Evolutionary conservation across 2,113 vertebrate species (phyloP).

Genomic region (Etia nguti): DNA sequence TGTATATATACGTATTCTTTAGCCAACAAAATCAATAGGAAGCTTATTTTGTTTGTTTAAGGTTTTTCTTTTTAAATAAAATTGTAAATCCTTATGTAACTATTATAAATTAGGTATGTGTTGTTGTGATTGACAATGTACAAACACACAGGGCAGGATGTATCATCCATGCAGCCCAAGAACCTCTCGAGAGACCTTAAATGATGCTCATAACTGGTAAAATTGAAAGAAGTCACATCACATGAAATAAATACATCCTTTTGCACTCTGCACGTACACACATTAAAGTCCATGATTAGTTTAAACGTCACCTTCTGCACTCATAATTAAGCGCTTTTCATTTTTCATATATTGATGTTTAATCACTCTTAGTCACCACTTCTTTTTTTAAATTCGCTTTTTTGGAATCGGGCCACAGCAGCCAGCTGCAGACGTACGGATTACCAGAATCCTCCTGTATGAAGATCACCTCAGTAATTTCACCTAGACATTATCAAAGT

Average conservation of each 20-base stretch:
- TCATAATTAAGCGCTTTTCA: background rate
- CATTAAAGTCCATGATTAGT: background rate
- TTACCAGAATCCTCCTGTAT: background rate
- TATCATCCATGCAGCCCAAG: background rate
- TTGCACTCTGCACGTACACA: background rate
- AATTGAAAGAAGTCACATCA: background rate
- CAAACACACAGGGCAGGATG: background rate
- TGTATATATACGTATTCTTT: background rate
- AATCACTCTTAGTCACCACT: background rate
- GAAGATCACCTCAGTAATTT: constrained; percentile 1
- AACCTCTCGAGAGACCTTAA: background rate
- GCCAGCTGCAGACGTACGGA: background rate
- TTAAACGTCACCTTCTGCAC: background rate
- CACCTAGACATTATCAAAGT: background rate
- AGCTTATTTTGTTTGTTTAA: background rate
- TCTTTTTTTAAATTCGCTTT: background rate
- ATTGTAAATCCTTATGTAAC: background rate
- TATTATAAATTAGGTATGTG: background rate
- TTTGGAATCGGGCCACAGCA: background rate
- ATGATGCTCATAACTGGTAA: background rate
- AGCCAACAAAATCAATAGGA: background rate
- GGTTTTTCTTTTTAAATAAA: background rate
- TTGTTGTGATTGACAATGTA: background rate
- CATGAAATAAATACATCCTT: background rate
- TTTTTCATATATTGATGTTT: background rate